phyloP scores from a whole-genome alignment of 1,140 invertebrate genomes.

The Antheraea pernyi region DNA sequence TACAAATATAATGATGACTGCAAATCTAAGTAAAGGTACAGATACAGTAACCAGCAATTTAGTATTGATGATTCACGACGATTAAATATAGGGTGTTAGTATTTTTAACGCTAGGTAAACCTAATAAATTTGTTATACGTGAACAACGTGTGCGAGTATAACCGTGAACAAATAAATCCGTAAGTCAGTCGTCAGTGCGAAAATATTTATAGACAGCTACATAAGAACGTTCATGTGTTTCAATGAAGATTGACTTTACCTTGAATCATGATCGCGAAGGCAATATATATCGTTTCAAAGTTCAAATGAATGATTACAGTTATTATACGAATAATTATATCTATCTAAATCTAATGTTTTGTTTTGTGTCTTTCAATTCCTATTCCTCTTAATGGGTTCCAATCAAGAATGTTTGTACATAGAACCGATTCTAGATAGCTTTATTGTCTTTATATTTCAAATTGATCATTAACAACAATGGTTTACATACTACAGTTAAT shows the following conservation, averaged over 20 bases:
- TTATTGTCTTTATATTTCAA: too few relatives aligned
- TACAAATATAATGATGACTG: too few relatives aligned
- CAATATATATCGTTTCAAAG: not conserved
- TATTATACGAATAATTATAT: not conserved
- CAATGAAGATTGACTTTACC: conserved; percentile 2
- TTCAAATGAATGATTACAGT: not conserved
- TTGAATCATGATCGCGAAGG: not conserved
- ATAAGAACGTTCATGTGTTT: not conserved
- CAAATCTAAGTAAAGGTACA: too few relatives aligned
- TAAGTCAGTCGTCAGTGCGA: not conserved
- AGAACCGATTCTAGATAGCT: too few relatives aligned
- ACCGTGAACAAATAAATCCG: not conserved
- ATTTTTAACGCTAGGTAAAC: not conserved
- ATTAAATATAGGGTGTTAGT: not conserved
- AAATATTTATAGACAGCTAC: not conserved
- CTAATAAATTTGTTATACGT: not conserved
- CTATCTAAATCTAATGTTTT: too few relatives aligned
- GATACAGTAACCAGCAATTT: not conserved
- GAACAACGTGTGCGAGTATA: not conserved
- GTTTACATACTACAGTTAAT: too few relatives aligned
- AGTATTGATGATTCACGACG: not conserved
- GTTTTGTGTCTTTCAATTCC: too few relatives aligned
- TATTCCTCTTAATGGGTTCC: too few relatives aligned
- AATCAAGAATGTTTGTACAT: too few relatives aligned
- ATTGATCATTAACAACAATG: too few relatives aligned